A percentile compares a stretch with the other conserved stretches of the same genome.
These are phyloP conservation scores for Trichechus manatus DNA, from an alignment of 2,113 vertebrate genomes.

Conservation along the genomic window DNA sequence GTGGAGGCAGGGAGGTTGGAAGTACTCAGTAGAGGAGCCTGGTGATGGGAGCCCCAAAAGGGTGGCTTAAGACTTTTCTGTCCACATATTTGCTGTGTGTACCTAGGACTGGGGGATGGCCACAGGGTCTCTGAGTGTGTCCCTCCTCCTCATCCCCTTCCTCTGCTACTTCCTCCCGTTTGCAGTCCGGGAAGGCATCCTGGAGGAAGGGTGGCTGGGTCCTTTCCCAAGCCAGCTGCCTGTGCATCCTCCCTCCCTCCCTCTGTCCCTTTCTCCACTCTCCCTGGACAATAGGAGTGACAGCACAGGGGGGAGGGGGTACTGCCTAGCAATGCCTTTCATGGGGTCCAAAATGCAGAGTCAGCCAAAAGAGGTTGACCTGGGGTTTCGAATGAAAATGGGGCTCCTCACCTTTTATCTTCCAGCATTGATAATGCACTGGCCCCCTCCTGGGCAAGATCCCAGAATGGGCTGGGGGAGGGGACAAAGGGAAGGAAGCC, in stretches of 20 bases:
- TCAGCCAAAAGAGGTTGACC: not conserved
- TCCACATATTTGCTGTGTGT: not conserved
- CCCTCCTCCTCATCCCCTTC: not conserved
- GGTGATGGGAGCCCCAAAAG: not conserved
- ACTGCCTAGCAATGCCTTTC: not conserved
- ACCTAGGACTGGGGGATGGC: not conserved
- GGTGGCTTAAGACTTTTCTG: not conserved
- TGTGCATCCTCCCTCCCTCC: not conserved
- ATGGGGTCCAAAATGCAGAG: slow-evolving; percentile 51
- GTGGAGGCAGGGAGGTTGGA: slow-evolving; percentile 13
- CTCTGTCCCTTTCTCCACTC: not conserved
- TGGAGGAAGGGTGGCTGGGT: not conserved
- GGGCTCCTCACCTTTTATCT: slow-evolving; percentile 19
- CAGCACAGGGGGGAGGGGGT: not conserved
- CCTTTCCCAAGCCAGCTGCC: not conserved
- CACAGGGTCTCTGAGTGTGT: not conserved
- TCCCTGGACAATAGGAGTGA: slow-evolving; percentile 24
- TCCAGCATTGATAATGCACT: not conserved
- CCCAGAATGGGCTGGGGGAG: not conserved
- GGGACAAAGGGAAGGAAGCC: slow-evolving; percentile 48
- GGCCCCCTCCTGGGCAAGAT: not conserved
- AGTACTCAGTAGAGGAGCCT: not conserved
- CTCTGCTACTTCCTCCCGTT: not conserved
- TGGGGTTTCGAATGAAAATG: slow-evolving; percentile 27
- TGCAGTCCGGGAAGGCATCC: not conserved